phyloP scores from a whole-genome alignment of 2,113 vertebrate species.

The Sebastes schlegelii region DNA sequence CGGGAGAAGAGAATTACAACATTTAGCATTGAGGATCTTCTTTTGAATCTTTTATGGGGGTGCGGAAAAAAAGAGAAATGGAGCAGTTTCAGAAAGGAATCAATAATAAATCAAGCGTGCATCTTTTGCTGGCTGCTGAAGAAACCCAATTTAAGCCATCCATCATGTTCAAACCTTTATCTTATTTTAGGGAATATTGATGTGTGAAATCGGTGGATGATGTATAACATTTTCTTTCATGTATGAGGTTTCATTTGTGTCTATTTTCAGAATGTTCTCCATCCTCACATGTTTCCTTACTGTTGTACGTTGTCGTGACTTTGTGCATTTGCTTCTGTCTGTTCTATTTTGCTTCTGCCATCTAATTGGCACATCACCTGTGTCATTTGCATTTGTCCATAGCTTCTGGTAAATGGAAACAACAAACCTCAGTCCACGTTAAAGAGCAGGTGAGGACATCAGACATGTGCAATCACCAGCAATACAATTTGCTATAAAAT shows the following conservation, averaged over 20 bases:
- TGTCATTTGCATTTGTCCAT: not conserved
- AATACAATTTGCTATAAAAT: no score
- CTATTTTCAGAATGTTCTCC: not conserved
- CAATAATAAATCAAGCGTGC: slow-evolving; percentile 74
- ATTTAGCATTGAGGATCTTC: slow-evolving; percentile 61
- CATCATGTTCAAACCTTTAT: slow-evolving; percentile 38
- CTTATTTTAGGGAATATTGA: slow-evolving; percentile 31
- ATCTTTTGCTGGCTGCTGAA: slow-evolving; percentile 48
- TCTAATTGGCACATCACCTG: not conserved
- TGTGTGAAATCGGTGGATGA: not conserved
- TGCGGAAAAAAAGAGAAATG: slow-evolving; percentile 52
- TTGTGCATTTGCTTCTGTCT: not conserved
- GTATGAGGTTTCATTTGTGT: not conserved
- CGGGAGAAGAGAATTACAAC: slow-evolving; percentile 36
- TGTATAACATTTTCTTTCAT: not conserved
- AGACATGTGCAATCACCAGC: not conserved
- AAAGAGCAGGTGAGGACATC: no score
- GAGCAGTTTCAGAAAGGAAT: slow-evolving; percentile 55
- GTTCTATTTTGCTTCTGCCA: not conserved
- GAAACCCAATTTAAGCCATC: slow-evolving; percentile 55
- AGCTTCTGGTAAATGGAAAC: not conserved
- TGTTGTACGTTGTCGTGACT: not conserved
- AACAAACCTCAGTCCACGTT: not conserved
- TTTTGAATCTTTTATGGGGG: slow-evolving; percentile 68
- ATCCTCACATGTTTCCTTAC: not conserved